Evolutionary conservation across 2,113 vertebrate species (phyloP), one percentile per base, ranked within the genome.

Genomic region (Aviceda subcristata): DNA sequence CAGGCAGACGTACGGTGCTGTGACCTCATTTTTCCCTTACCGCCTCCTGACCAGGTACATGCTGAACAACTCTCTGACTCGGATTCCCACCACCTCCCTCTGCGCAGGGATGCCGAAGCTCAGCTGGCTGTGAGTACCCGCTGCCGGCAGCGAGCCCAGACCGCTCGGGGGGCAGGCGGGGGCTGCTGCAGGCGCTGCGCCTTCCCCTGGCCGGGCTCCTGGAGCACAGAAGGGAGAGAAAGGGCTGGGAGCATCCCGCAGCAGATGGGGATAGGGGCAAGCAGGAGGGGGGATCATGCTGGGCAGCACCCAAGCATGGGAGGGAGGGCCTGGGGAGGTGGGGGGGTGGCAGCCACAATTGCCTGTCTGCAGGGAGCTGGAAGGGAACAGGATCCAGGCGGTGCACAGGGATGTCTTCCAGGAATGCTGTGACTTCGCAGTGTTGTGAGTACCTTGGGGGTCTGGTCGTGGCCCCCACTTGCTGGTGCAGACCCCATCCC

Each of bases 71-170:
- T 97, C 97, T 22, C 17, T 98, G 36, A 62, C 77, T 12, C 88
- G 67, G 23, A 53, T 98, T 30, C 96, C 97, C 36, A 94, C 68
- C 21, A 53, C 74, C 8, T 98, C 97, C 4, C 74, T 98, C 45
- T 98, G 97, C 12, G 32, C 38, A 3, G 97, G 98, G 75, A 97
- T 92, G 92, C 96, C 96, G 2, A 96, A 88, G 62, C 96, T 98
- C 13, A 98, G 97, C 90, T 98, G 98, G 97, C 88, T 97, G 97
- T 97, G 75, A 98, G 96, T 97, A 72, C 43, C 29, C 16, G 9
- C 43, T 55, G 68, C 19, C 1, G 5, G 26, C 27, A 11, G 32
- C 1, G 7, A 36, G 23, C 12, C 26, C 4, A 17, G 17, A 43
- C 26, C n/a, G 86, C 20, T 32, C 6, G 24, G 8, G 3, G 39